A percentile compares a stretch with the other conserved stretches of the same genome.
These are phyloP conservation scores for Lutjanus campechanus DNA, from an alignment of 2,797 vertebrate genomes.

Conservation along the genomic window DNA sequence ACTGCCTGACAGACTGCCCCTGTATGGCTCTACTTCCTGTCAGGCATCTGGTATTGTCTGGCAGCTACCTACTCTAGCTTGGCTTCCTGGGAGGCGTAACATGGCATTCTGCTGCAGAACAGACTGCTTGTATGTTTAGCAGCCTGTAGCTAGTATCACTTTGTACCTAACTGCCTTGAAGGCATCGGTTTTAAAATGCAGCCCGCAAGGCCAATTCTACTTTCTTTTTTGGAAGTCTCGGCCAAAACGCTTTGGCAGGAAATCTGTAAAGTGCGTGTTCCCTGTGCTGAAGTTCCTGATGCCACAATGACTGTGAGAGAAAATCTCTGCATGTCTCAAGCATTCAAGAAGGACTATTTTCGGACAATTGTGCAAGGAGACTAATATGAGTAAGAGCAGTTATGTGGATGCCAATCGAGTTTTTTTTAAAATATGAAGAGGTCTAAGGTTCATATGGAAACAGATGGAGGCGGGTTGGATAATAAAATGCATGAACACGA, in stretches of 20 bases:
- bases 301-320: background rate
- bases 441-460: slow-evolving; percentile 47
- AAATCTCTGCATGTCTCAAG: slow-evolving; percentile 17
- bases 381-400: slow-evolving; percentile 38
- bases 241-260: slow-evolving; percentile 44
- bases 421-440: slow-evolving; percentile 18
- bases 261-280: background rate
- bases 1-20: slow-evolving; percentile 56
- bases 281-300: slow-evolving; percentile 10
- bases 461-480: slow-evolving; percentile 58
- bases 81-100: slow-evolving; percentile 55
- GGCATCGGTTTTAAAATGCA: slow-evolving; percentile 43
- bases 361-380: slow-evolving; percentile 4
- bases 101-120: slow-evolving; percentile 44
- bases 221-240: slow-evolving; percentile 22
- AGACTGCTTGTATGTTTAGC: slow-evolving; percentile 47
- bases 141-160: slow-evolving; percentile 45
- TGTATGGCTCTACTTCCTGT: slow-evolving; percentile 63
- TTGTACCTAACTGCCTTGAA: slow-evolving; percentile 48
- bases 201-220: slow-evolving; percentile 39
- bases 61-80: slow-evolving; percentile 47
- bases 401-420: slow-evolving; percentile 8
- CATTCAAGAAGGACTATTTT: slow-evolving; percentile 48
- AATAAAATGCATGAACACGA: slow-evolving; percentile 42
- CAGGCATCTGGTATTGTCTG: slow-evolving; percentile 66